Conservation (phyloP, 1,140 invertebrate genomes). For the Apis laboriosa region DNA sequence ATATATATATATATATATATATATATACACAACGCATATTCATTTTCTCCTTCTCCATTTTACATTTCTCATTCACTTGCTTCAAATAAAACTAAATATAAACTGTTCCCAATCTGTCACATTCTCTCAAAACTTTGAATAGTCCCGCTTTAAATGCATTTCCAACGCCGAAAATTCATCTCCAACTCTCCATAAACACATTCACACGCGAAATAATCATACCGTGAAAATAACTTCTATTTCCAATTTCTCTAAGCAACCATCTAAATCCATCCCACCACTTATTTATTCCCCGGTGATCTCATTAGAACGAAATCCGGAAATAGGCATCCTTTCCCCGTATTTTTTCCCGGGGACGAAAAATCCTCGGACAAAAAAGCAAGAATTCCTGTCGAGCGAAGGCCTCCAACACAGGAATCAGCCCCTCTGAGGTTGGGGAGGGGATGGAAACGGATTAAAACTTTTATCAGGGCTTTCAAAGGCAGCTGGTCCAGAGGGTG, state of each 20-base stretch:
- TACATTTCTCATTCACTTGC: no score
- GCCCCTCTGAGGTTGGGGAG: not conserved
- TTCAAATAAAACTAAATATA: no score
- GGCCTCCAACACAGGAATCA: not conserved
- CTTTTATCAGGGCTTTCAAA: slow-evolving; percentile 21
- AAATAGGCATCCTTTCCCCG: not conserved
- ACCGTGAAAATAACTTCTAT: not conserved
- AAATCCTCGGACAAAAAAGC: slow-evolving; percentile 8
- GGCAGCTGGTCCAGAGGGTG: slow-evolving; percentile 30
- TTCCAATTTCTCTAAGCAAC: slow-evolving; percentile 2
- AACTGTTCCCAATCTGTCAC: no score
- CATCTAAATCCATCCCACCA: not conserved
- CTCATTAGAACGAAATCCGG: slow-evolving; percentile 1
- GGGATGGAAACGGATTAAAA: slow-evolving; percentile 35
- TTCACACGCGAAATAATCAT: not conserved
- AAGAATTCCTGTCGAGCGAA: not conserved
- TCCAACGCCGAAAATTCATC: not conserved
- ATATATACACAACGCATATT: no score
- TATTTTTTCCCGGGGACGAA: not conserved
- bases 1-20: no score
- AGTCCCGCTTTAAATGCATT: no score
- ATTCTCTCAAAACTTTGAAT: no score
- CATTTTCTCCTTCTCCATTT: no score
- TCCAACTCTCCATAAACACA: not conserved
- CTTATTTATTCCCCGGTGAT: not conserved